Conservation (phyloP, 2,797 vertebrate species). For the Geotrypetes seraphini region DNA sequence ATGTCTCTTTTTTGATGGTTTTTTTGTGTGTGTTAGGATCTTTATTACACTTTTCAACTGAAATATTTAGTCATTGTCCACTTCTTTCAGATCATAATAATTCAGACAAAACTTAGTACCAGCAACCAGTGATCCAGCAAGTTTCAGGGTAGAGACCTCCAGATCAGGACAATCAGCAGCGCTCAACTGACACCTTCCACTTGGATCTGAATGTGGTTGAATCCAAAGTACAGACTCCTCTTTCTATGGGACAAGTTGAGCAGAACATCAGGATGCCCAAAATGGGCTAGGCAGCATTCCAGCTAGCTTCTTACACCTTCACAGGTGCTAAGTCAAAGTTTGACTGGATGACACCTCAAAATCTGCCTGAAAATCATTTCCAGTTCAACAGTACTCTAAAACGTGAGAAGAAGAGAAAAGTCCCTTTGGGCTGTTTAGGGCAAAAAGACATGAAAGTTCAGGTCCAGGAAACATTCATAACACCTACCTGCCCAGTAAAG, state of each 20-base stretch:
- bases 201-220: background rate
- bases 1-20: too few relatives aligned
- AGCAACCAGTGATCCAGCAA: slow-evolving; percentile 35
- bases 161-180: too few relatives aligned
- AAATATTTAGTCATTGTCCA: slow-evolving; percentile 13
- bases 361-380: slow-evolving; percentile 19
- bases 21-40: too few relatives aligned
- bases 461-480: too few relatives aligned
- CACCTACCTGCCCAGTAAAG: background rate
- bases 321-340: slow-evolving; percentile 25
- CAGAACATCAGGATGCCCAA: background rate
- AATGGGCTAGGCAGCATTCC: background rate
- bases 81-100: slow-evolving; percentile 23
- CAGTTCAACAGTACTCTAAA: slow-evolving; percentile 16
- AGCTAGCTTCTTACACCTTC: slow-evolving; percentile 9
- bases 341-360: slow-evolving; percentile 15
- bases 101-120: slow-evolving; percentile 28
- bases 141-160: slow-evolving; percentile 30
- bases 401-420: background rate
- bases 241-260: background rate
- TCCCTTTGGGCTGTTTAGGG: too few relatives aligned
- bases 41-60: too few relatives aligned
- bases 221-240: background rate
- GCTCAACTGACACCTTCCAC: background rate
- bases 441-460: too few relatives aligned